These are phyloP conservation scores for Spisula subtruncata DNA, from an alignment of 2,888 invertebrate genomes.

Conservation along the genomic window DNA sequence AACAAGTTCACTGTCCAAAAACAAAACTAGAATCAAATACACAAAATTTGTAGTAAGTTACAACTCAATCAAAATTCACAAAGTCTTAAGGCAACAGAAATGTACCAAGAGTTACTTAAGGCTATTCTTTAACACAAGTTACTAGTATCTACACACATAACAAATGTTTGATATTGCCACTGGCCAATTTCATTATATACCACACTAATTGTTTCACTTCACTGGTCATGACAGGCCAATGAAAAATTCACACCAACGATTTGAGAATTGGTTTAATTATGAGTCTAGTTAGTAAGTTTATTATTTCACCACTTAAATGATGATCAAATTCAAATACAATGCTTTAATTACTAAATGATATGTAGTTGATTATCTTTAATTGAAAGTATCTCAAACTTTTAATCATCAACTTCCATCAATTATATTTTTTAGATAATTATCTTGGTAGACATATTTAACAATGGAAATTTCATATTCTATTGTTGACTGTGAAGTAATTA, in stretches of 20 bases:
- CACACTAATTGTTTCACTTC: conserved; percentile 49
- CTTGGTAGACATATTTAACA: conserved; percentile 1
- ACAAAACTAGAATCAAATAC: conserved; percentile 25
- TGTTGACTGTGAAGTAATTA: conserved; percentile 10
- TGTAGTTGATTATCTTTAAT: not conserved
- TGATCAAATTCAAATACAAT: not conserved
- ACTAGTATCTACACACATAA: conserved; percentile 9
- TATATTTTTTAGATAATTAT: conserved; percentile 19
- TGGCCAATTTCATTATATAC: conserved; percentile 68
- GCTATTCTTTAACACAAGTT: conserved; percentile 32
- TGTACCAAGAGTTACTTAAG: conserved; percentile 33
- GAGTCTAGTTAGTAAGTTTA: not conserved
- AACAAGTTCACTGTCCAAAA: not conserved
- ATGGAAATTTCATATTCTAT: not conserved
- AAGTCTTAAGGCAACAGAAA: conserved; percentile 39
- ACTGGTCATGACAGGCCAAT: conserved; percentile 32
- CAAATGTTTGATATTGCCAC: conserved; percentile 61
- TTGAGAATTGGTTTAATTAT: conserved; percentile 2
- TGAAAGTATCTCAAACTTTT: conserved; percentile 20
- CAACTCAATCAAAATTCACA: conserved; percentile 31
- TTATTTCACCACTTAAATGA: not conserved
- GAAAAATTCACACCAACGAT: not conserved
- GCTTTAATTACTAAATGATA: not conserved
- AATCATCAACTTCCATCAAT: conserved; percentile 25
- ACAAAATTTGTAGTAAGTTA: conserved; percentile 27